Percentiles rank a stretch among this genome's conserved stretches.
These are phyloP conservation scores for Brotogeris chrysoptera DNA, from an alignment of 2,797 vertebrate genomes.

Conservation along the genomic window DNA sequence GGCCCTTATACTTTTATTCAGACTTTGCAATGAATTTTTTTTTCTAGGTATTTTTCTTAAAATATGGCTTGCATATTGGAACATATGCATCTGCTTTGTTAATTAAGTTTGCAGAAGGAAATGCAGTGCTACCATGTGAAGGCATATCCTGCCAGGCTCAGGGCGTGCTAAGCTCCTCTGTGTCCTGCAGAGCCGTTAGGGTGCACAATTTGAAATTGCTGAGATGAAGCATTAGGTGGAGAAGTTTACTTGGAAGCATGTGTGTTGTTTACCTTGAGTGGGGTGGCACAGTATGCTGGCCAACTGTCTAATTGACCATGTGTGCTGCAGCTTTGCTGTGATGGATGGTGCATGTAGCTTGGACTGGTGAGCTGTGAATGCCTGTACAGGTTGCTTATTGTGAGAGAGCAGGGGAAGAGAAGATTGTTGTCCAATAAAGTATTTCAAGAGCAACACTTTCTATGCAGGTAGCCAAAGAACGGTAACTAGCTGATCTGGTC, in stretches of 20 bases:
- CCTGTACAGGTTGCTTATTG: rapidly evolving
- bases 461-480: not conserved
- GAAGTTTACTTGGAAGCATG: not conserved
- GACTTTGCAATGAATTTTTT: not conserved
- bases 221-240: not conserved
- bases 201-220: not conserved
- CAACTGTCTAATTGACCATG: rapidly evolving
- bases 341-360: not conserved
- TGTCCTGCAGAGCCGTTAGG: not conserved
- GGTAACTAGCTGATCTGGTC: not conserved
- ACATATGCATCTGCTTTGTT: not conserved
- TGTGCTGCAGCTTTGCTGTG: not conserved
- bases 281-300: rapidly evolving
- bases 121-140: not conserved
- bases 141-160: not conserved
- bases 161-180: not conserved
- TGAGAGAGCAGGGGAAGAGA: not conserved
- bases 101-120: not conserved
- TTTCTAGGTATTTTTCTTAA: not conserved
- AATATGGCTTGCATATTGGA: not conserved
- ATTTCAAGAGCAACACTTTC: not conserved
- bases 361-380: rapidly evolving
- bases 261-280: not conserved
- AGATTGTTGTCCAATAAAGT: not conserved
- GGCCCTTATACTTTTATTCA: not conserved